Evolutionary conservation across 2,797 vertebrate species (phyloP), one percentile per base, ranked within the genome.

Genomic region (Gallinago nigripennis): DNA sequence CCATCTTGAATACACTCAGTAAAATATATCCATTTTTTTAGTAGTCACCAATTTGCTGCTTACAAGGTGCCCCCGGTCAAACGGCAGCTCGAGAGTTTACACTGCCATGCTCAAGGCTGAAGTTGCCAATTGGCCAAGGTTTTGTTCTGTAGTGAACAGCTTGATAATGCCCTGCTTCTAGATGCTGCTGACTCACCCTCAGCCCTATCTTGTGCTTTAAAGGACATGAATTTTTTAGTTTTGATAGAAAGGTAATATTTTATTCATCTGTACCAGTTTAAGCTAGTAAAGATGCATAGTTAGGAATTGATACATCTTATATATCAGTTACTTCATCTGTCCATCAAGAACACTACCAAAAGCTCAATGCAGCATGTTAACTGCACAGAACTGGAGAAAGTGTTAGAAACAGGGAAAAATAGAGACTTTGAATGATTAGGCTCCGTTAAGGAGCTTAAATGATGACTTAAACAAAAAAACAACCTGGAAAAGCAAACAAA

Each of bases 61-160:
- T 41, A 12, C 27, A 25, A 1, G 0, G 0, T 20, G 30, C 7
- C 30, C 35, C 57, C 18, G 6, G 37, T 25, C 53, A 45, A 71
- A 73, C 0, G 6, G 14, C 54, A 54, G 33, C 24, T 35, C 18
- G 64, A 61, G 80, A 23, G 37, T 39, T 88, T 33, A 20, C 7
- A 2, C 9, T n/a, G 46, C n/a, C 54, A 20, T 23, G n/a, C 54
- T 66, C 33, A 41, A 41, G 54, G 31, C 24, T 58, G 54, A 63
- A 31, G 65, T 46, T 57, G 53, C 68, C 45, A 3, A n/a, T 58
- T 64, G 23, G 71, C 39, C 43, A 68, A 43, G 30, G 19, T 61
- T 51, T 80, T 2, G 1, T 65, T 66, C 71, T 58, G 27, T 43
- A 27, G 35, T 14, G 58, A 71, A 53, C 31, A 43, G 27, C 61